Evolutionary conservation across 2,113 vertebrate genomes (phyloP).

Genomic region (Cephalopholis sonnerati): DNA sequence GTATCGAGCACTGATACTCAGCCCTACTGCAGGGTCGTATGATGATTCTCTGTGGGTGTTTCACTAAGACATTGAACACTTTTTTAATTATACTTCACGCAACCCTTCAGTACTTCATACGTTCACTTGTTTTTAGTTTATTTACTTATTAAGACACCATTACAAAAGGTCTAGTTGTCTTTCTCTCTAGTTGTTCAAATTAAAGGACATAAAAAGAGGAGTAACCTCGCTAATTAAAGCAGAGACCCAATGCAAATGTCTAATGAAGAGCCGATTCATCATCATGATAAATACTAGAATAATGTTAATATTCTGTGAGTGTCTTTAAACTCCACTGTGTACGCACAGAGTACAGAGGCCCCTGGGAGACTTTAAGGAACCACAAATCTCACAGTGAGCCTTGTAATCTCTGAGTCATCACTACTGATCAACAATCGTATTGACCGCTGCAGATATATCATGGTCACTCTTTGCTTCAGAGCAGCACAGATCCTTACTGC

Average conservation of each 20-base stretch:
- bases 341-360: background rate
- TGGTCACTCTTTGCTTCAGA: background rate
- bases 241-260: background rate
- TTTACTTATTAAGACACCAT: background rate
- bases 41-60: background rate
- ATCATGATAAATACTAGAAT: background rate
- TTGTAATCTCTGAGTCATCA: background rate
- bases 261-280: background rate
- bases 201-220: background rate
- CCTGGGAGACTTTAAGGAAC: background rate
- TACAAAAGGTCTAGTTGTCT: background rate
- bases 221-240: background rate
- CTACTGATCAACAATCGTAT: background rate
- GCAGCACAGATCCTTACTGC: conserved; percentile 8
- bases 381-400: conserved; percentile 7
- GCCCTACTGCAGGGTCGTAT: no score
- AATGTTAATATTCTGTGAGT: background rate
- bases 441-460: background rate
- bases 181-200: background rate
- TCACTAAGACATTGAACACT: background rate
- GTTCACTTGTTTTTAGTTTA: background rate
- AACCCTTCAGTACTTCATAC: no score
- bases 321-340: background rate
- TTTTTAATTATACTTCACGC: background rate
- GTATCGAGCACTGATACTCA: no score